Evolutionary conservation across 2,888 invertebrate genomes (phyloP), one percentile per base, ranked within the genome.

Genomic region (Orchestes rusci): DNA sequence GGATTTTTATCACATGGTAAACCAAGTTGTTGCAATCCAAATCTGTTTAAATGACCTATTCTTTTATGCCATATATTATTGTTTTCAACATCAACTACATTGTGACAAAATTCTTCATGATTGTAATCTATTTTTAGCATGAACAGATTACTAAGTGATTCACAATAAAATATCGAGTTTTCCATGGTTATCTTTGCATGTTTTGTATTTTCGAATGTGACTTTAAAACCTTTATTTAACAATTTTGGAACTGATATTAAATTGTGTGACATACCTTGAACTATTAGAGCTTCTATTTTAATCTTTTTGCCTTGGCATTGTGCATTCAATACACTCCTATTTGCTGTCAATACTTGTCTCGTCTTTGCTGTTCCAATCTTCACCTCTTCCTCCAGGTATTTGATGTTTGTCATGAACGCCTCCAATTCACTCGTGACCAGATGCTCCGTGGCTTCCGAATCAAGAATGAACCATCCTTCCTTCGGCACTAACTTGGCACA

Each of bases 151-250:
- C 39, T 40, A 17, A 8, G 15, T 12, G 41, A 43, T 13, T 45
- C 28, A 35, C 41, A 45, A 35, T 31, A 35, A 13, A 45, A 35
- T 17, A 18, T 35, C 15, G 16, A 23, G n/a, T 43, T 12, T 40
- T 28, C 17, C 15, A 12, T n/a, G 38, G 4, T 36, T 10, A 39
- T 18, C 23, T 29, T 30, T 30, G 7, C 17, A 18, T 8, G 10
- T 12, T 39, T 30, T 27, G 18, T 38, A 4, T 43, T 43, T 39
- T 43, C 18, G 30, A 43, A 43, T 27, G 8, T n/a, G 15, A 44
- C 44, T 40, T 39, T 44, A 31, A 44, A 40, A 4, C 18, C 15
- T 15, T 41, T 39, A 8, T 44, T 44, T 40, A 44, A 19, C 32
- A 44, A 32, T 39, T 39, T 17, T 30, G 39, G 8, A 12, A 44